These are phyloP conservation scores for Myotis vivesi DNA, from an alignment of 2,797 vertebrate species.

Conservation along the genomic window DNA sequence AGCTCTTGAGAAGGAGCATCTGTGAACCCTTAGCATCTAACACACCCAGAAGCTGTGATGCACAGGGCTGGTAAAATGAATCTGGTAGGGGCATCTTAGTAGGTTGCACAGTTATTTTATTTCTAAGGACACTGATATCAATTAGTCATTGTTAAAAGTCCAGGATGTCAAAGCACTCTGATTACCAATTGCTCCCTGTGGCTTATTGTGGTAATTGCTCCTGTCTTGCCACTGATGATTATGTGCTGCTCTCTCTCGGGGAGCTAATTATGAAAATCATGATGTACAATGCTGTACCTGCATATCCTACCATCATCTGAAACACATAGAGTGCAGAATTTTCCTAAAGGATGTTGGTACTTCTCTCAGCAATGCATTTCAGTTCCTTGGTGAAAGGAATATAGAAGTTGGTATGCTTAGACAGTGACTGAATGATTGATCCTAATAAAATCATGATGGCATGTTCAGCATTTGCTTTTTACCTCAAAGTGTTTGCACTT, in stretches of 20 bases:
- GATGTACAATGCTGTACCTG: not conserved
- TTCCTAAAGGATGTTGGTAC: not conserved
- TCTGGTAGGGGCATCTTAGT: not conserved
- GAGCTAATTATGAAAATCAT: not conserved
- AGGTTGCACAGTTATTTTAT: not conserved
- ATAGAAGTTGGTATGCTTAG: not conserved
- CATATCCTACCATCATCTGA: not conserved
- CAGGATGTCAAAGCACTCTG: not conserved
- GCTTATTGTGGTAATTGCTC: not conserved
- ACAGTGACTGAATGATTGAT: not conserved
- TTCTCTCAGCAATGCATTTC: not conserved
- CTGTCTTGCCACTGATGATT: not conserved
- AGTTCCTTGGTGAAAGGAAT: not conserved
- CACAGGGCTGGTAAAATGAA: not conserved
- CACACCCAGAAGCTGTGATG: not conserved
- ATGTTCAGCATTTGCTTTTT: not conserved
- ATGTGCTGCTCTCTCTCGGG: not conserved
- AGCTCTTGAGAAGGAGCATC: not conserved
- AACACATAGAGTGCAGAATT: not conserved
- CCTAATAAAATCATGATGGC: not conserved
- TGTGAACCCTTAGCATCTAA: not conserved
- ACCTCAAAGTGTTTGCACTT: not conserved
- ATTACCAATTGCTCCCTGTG: not conserved
- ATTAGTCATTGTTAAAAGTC: not conserved
- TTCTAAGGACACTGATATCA: not conserved